Base-by-base conservation (phyloP, 2,113 vertebrate species). In the Beaufortia kweichowensis region DNA sequence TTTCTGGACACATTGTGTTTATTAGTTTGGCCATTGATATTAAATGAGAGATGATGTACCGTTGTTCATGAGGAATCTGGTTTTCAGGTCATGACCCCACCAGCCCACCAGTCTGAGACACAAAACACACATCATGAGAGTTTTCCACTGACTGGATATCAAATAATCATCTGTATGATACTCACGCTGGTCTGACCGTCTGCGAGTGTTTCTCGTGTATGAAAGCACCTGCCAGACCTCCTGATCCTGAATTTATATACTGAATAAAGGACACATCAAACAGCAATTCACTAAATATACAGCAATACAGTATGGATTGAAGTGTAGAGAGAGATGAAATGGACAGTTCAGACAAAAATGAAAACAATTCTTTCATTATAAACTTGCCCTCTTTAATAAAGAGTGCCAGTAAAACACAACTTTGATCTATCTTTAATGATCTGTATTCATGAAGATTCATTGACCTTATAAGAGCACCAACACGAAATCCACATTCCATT, bases 381-480 rank as follows among this genome's bases (percentile, higher is more conserved):
- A n/a, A n/a, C n/a, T n/a, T n/a, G n/a, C n/a, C n/a, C n/a, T n/a
- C n/a, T n/a, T n/a, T n/a, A n/a, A n/a, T n/a, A n/a, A n/a, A n/a
- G n/a, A n/a, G n/a, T n/a, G n/a, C n/a, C n/a, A n/a, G n/a, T n/a
- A n/a, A n/a, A n/a, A n/a, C n/a, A n/a, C n/a, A n/a, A n/a, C n/a
- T n/a, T n/a, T n/a, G n/a, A n/a, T n/a, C n/a, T n/a, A n/a, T n/a
- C n/a, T n/a, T n/a, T n/a, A n/a, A n/a, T n/a, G n/a, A n/a, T n/a
- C n/a, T n/a, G n/a, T n/a, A 33, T 17, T 17, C 29, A 53, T 15
- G 46, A 29, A 10, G 6, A 19, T 17, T 26, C 9, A 74, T 83
- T 86, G 8, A 98, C 97, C 95, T 99, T 99, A 81, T 99, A 98
- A 31, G 96, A 92, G 83, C 97, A 98, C 97, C 97, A 99, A 87